A percentile compares a stretch with the other conserved stretches of the same genome.
Evolutionary conservation across 2,888 invertebrate species (phyloP).

Genomic region (Drosophila maculinotata): DNA sequence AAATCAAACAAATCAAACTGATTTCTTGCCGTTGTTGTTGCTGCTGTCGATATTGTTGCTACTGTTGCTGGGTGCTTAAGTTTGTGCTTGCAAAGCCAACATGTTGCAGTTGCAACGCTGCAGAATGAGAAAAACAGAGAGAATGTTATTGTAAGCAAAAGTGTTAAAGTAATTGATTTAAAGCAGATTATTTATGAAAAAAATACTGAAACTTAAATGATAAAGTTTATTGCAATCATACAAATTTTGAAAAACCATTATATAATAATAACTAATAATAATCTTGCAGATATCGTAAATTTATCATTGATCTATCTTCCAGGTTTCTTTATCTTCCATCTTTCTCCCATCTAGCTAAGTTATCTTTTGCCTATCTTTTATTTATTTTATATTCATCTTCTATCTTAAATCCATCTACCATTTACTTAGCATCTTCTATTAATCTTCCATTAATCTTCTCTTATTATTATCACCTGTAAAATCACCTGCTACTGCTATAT

Average conservation of each 20-base stretch:
- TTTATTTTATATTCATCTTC: background rate
- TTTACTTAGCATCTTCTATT: background rate
- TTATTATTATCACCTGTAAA: background rate
- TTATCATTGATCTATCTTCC: too few species aligned
- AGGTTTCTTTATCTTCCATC: too few species aligned
- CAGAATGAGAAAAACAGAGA: conserved; percentile 16
- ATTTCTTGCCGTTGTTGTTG: conserved; percentile 22
- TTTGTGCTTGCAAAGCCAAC: conserved; percentile 32
- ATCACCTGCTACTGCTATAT: conserved; percentile 3
- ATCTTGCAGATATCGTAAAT: too few species aligned
- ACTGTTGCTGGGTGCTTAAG: conserved; percentile 14
- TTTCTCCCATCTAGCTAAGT: too few species aligned
- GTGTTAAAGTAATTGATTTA: too few species aligned
- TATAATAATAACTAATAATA: too few species aligned
- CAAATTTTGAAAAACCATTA: too few species aligned
- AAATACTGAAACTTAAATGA: background rate
- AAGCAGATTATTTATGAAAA: background rate
- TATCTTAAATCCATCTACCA: background rate
- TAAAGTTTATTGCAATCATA: too few species aligned
- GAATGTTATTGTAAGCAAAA: conserved; percentile 5
- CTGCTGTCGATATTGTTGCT: too few species aligned
- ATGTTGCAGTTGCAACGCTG: conserved; percentile 33
- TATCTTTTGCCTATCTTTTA: too few species aligned
- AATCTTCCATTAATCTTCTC: background rate
- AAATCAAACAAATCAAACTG: conserved; percentile 18